phyloP scores from a whole-genome alignment of 2,113 vertebrate genomes.

The Psilopsiagon aurifrons region DNA sequence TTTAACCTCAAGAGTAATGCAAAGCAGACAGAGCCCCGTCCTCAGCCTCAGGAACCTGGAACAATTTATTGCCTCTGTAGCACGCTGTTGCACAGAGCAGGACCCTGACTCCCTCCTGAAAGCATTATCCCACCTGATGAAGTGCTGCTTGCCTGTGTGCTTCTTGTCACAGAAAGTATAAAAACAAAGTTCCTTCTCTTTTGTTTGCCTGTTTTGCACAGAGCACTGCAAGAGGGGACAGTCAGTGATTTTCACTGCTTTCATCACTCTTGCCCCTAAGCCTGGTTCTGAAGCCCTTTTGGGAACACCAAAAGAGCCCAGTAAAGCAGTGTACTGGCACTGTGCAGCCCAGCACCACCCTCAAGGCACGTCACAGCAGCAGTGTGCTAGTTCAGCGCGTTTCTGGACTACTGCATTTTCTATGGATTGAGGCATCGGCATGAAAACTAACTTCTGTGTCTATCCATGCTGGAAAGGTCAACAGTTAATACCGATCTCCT shows the following conservation, averaged over 20 bases:
- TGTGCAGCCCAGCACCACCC: background rate
- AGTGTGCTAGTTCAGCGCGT: background rate
- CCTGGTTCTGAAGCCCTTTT: background rate
- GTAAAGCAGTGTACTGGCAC: fast-evolving
- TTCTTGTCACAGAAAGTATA: background rate
- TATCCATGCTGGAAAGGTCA: background rate
- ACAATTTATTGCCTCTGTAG: background rate
- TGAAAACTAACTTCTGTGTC: background rate
- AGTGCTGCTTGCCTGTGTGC: background rate
- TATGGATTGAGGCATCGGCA: background rate
- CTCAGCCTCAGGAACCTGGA: background rate
- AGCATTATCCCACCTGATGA: background rate
- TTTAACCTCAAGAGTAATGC: background rate
- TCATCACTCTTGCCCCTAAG: background rate
- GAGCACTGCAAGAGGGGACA: fast-evolving
- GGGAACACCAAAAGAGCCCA: background rate
- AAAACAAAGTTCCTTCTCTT: background rate
- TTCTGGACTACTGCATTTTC: background rate
- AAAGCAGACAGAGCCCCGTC: background rate
- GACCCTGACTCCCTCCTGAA: background rate
- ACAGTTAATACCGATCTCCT: background rate
- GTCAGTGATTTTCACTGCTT: background rate
- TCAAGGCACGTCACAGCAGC: background rate
- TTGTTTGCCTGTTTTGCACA: background rate
- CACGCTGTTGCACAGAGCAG: fast-evolving